These are phyloP conservation scores for Ceyx cyanopectus DNA, from an alignment of 2,113 vertebrate species.

Conservation along the genomic window DNA sequence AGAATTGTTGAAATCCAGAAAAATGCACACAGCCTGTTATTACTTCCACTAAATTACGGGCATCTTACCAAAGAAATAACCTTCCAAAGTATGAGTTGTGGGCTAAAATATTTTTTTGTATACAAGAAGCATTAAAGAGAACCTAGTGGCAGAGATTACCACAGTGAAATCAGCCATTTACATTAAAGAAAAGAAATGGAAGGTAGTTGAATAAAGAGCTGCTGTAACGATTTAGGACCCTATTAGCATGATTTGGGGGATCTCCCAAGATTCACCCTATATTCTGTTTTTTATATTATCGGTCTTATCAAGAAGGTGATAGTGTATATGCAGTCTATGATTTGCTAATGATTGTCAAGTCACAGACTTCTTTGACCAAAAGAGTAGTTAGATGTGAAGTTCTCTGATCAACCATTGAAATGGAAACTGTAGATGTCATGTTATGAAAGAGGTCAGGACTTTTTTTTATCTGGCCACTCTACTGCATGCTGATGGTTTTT, in stretches of 20 bases:
- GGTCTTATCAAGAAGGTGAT: not conserved
- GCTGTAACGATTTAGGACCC: not conserved
- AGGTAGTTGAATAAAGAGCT: slow-evolving; percentile 18
- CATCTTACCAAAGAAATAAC: slow-evolving; percentile 68
- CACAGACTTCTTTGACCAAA: not conserved
- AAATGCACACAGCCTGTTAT: slow-evolving; percentile 66
- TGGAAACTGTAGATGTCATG: not conserved
- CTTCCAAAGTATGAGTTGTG: slow-evolving; percentile 45
- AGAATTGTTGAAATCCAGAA: slow-evolving; percentile 71
- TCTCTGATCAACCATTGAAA: not conserved
- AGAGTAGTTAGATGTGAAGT: not conserved
- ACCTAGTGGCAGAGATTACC: not conserved
- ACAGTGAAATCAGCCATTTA: not conserved
- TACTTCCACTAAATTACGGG: slow-evolving; percentile 75
- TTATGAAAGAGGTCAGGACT: not conserved
- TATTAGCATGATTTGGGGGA: not conserved
- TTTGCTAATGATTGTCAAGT: not conserved
- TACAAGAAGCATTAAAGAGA: slow-evolving; percentile 40
- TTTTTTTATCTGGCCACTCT: not conserved
- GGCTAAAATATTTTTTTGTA: slow-evolving; percentile 34
- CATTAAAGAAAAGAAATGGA: slow-evolving; percentile 3
- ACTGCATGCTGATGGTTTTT: not conserved
- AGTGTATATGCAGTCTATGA: not conserved
- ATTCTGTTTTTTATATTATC: not conserved
- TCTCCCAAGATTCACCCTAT: not conserved